These are phyloP conservation scores for Microplitis demolitor DNA, from an alignment of 1,140 invertebrate genomes.

Conservation along the genomic window DNA sequence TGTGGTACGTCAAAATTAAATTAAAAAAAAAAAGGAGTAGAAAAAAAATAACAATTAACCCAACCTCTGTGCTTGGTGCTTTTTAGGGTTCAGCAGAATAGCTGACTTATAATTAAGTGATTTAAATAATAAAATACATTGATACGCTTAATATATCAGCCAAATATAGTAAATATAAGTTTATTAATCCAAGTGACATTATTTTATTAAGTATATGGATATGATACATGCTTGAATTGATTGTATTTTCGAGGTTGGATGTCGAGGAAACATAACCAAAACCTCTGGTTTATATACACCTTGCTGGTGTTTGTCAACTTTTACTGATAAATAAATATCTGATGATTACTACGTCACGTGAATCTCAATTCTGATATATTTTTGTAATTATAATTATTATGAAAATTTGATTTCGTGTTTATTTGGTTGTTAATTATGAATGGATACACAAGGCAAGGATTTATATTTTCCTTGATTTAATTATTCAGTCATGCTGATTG, in stretches of 20 bases:
- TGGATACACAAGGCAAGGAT: constrained; percentile 21
- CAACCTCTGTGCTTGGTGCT: constrained; percentile 12
- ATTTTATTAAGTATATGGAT: not conserved
- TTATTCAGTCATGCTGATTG: not conserved
- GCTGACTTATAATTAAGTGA: too few relatives aligned
- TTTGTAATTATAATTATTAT: not conserved
- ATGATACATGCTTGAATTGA: not conserved
- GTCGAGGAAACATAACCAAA: constrained; percentile 22
- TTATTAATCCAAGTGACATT: not conserved
- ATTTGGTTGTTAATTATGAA: constrained; percentile 10
- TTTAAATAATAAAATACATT: too few relatives aligned
- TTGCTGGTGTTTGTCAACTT: constrained; percentile 8
- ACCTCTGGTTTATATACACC: not conserved
- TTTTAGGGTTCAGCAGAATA: not conserved
- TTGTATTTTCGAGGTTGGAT: constrained; percentile 11
- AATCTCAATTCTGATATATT: not conserved
- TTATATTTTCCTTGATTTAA: constrained; percentile 1
- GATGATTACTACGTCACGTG: not conserved
- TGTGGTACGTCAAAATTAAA: not conserved
- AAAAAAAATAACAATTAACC: not conserved
- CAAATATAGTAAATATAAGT: too few relatives aligned
- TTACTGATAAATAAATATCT: not conserved
- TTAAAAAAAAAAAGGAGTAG: too few relatives aligned
- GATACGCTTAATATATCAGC: too few relatives aligned
- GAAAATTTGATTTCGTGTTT: not conserved